phyloP scores from a whole-genome alignment of 1,140 invertebrate species.

The Potamilus streckersoni region DNA sequence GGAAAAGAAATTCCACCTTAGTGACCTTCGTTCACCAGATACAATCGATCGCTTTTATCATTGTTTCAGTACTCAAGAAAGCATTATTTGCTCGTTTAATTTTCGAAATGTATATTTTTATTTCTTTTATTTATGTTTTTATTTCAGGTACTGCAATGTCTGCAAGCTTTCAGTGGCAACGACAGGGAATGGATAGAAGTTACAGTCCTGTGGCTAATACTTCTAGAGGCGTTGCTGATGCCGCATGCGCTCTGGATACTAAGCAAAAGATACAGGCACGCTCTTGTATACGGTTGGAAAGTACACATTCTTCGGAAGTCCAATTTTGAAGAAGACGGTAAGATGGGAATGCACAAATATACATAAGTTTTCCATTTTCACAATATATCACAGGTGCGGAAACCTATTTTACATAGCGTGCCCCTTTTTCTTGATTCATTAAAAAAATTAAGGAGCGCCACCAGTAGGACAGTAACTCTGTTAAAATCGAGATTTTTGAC shows the following conservation, averaged over 20 bases:
- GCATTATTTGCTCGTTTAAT: too few relatives aligned
- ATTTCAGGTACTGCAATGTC: conserved; percentile 42
- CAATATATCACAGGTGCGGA: not conserved
- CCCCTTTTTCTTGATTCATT: not conserved
- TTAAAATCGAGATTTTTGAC: too few relatives aligned
- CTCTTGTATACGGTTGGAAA: conserved; percentile 44
- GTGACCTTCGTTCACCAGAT: too few relatives aligned
- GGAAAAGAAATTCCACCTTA: too few relatives aligned
- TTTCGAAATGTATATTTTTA: too few relatives aligned
- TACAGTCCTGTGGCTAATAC: conserved; percentile 33
- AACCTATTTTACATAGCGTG: not conserved
- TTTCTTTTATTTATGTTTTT: too few relatives aligned
- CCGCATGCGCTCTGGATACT: conserved; percentile 49
- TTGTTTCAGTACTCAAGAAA: too few relatives aligned
- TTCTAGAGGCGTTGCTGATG: conserved; percentile 34
- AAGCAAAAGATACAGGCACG: conserved; percentile 45
- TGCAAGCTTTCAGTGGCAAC: conserved; percentile 29
- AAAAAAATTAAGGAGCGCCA: not conserved
- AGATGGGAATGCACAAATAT: not conserved
- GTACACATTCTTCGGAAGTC: conserved; percentile 38
- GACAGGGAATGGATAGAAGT: conserved; percentile 29
- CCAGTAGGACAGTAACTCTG: too few relatives aligned
- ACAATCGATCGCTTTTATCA: too few relatives aligned
- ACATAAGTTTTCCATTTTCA: not conserved
- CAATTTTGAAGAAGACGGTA: conserved; percentile 39